Conservation (phyloP, 1,140 invertebrate species). For the Sycobia sp. region DNA sequence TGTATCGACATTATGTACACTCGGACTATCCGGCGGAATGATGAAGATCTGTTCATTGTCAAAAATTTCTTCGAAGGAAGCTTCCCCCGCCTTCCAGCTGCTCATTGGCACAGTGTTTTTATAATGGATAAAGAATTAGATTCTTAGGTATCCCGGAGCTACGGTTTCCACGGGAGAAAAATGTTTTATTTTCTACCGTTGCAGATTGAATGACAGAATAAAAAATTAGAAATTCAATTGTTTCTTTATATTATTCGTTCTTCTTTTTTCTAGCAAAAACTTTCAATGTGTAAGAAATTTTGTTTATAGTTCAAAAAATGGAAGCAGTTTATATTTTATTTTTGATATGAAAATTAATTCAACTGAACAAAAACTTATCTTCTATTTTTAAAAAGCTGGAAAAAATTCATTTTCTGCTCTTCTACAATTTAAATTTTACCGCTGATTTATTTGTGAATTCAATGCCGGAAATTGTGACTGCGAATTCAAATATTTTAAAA, state of each 20-base stretch:
- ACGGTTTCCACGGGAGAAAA: constrained; percentile 44
- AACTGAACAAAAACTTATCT: not conserved
- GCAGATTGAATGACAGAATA: constrained; percentile 11
- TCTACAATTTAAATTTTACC: too few species aligned
- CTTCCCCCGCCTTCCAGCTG: constrained; percentile 12
- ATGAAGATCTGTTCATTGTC: constrained; percentile 25
- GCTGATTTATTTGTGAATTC: too few species aligned
- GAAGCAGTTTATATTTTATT: too few species aligned
- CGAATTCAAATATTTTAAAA: not conserved
- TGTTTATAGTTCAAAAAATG: too few species aligned
- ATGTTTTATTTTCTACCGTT: constrained; percentile 35
- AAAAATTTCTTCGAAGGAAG: constrained; percentile 20
- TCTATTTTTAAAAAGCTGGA: not conserved
- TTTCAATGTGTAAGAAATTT: not conserved
- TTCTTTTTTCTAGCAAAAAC: constrained; percentile 4
- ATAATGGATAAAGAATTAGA: constrained; percentile 24
- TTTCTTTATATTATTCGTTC: not conserved
- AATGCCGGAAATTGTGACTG: constrained; percentile 4
- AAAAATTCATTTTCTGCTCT: too few species aligned
- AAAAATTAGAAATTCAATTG: constrained; percentile 1
- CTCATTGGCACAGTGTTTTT: constrained; percentile 26
- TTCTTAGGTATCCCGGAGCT: constrained; percentile 41
- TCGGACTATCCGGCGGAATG: constrained; percentile 1
- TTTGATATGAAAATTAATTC: not conserved
- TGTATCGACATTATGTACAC: not conserved